Base-by-base conservation (phyloP, 2,888 invertebrate species). In the Yponomeuta cagnagella region DNA sequence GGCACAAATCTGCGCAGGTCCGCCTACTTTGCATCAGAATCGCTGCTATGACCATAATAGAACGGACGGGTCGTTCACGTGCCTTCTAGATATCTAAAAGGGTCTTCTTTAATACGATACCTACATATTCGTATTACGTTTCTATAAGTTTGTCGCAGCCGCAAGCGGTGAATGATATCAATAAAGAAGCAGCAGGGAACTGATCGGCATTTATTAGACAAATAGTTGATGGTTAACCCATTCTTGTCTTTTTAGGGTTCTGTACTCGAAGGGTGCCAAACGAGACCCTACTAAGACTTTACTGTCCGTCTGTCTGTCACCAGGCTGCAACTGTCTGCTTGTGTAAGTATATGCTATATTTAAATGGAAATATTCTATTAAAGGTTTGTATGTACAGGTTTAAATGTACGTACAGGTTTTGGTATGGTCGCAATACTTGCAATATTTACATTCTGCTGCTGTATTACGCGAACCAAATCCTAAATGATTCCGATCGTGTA, bases 1-100 rank as follows among this genome's bases (percentile, higher is more conserved):
- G 84, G 79, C 86, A 75, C 15, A 58, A 15, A 58, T 58, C 52
- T 58, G 52, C 52, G 52, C 15, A 15, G 52, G 15, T 15, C 52
- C 52, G 52, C 52, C 15, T 58, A 58, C 52, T 58, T 58, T 3
- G 52, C 52, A 58, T 58, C 52, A 58, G 52, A 58, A 58, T 58
- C 15, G 52, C 52, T 58, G 8, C 52, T 12, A 58, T 15, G 15
- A 1, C 52, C 5, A 58, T 58, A 12, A 1, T 58, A 58, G 52
- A 12, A 58, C 52, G 15, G 23, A 23, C 23, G 23, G 23, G 23
- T 23, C 23, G 23, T 23, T 2, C 52, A 9, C 52, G 15, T 15
- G 52, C 15, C 52, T 58, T 58, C 52, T 58, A 58, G 52, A 58
- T 58, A 5, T 15, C 52, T 58, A 58, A 58, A 58, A 9, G 52